These are phyloP conservation scores for Cheilosia pagana DNA, from an alignment of 2,888 invertebrate species.

Conservation along the genomic window DNA sequence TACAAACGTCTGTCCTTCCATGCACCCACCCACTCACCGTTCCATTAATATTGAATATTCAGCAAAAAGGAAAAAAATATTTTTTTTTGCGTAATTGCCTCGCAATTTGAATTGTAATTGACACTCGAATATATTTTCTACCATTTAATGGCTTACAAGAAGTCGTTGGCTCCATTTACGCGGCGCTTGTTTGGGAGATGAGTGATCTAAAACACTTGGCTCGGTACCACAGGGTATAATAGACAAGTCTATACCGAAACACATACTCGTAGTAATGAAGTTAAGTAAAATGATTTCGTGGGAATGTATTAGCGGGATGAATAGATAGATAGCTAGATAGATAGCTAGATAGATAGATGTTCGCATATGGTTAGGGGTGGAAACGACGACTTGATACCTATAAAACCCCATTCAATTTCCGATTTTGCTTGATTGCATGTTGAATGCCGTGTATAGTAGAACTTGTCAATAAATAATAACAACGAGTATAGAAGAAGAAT, in stretches of 20 bases:
- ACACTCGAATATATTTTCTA: slow-evolving; percentile 38
- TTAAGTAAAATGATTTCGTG: slow-evolving; percentile 19
- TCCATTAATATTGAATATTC: slow-evolving; percentile 30
- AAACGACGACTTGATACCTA: neutral
- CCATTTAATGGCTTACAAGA: slow-evolving; percentile 22
- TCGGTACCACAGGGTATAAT: slow-evolving; percentile 14
- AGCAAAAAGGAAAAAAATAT: slow-evolving; percentile 6
- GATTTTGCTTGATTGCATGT: slow-evolving; percentile 38
- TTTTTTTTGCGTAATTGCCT: slow-evolving; percentile 40
- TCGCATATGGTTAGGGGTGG: slow-evolving; percentile 8
- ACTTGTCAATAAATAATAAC: slow-evolving; percentile 54
- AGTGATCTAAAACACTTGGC: slow-evolving; percentile 34
- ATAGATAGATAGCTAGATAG: neutral
- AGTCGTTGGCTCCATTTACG: slow-evolving; percentile 21
- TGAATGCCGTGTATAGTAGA: slow-evolving; percentile 22
- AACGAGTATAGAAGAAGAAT: slow-evolving; percentile 20
- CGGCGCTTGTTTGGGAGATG: neutral
- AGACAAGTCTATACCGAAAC: neutral
- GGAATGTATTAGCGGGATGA: slow-evolving; percentile 22
- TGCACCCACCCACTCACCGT: neutral
- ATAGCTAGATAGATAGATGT: slow-evolving; percentile 7
- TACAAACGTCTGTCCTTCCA: neutral
- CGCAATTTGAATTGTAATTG: slow-evolving; percentile 58
- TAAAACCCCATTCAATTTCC: slow-evolving; percentile 29
- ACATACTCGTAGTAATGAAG: neutral